Evolutionary conservation across 2,888 invertebrate genomes (phyloP), one percentile per base, ranked within the genome.

Genomic region (Leptinotarsa juncta): DNA sequence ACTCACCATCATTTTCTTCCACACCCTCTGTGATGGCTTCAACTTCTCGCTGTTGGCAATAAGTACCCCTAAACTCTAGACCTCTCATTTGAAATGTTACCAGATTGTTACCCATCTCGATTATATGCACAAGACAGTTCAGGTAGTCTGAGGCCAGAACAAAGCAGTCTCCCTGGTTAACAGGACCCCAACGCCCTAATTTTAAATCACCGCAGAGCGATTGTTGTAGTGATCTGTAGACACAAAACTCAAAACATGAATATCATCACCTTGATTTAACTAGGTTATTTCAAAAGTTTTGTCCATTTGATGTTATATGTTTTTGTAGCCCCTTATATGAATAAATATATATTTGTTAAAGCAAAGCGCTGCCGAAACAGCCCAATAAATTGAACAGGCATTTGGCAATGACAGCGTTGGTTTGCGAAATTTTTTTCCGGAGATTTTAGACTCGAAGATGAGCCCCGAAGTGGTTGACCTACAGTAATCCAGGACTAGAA

Each of bases 1-100:
- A 65, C 72, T 75, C 65, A 93, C 97, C 97, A 83, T 95, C 95
- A 86, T 97, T 97, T 83, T 98, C 97, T 85, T 97, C 97, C 0
- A 98, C 97, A 14, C 97, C 98, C 88, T 99, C 99, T 0, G 96
- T 96, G 77, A 99, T 99, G 16, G 99, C 99, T 88, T 99, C 99
- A 2, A 99, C 98, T 89, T 98, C 98, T 73, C 99, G 89, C 88
- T 99, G 99, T 87, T 99, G 99, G 86, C 99, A 99, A 87, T 99
- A 99, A 0, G 99, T 99, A 32, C 99, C 98, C 66, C 98, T 91
- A 89, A 99, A 99, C 89, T 99, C 99, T 15, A 99, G 89, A 0
- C 99, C 99, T 67, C 99, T 91, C 89, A 99, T 92, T 90, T 99
- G 99, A 89, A 99, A 99, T 0, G 99, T 99, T 15, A 99, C 97